Evolutionary conservation across 2,113 vertebrate genomes (phyloP).

Genomic region (Gavialis gangeticus): DNA sequence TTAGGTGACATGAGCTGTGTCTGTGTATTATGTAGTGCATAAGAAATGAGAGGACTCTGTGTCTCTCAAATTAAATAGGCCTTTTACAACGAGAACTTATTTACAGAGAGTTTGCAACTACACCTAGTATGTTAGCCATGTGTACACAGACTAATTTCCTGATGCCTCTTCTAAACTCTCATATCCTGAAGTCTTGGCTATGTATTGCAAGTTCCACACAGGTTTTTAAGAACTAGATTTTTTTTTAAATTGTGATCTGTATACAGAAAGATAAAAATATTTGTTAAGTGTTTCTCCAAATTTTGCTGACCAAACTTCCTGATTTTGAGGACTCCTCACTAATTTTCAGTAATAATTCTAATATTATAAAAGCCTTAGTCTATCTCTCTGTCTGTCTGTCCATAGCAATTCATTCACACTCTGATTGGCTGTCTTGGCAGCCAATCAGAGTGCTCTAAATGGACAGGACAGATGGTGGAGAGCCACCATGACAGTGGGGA

Average conservation of each 20-base stretch:
- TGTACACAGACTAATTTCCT: not conserved
- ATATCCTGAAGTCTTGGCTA: not conserved
- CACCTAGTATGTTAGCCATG: not conserved
- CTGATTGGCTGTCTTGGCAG: no score
- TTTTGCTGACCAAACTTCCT: not conserved
- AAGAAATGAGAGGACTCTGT: not conserved
- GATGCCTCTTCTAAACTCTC: not conserved
- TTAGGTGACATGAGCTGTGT: not conserved
- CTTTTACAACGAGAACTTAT: rapidly evolving
- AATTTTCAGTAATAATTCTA: not conserved
- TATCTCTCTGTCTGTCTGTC: no score
- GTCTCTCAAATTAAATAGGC: not conserved
- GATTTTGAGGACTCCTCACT: not conserved
- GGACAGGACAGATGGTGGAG: no score
- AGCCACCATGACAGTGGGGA: no score
- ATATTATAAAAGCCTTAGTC: no score
- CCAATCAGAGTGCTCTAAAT: no score
- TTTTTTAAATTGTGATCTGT: not conserved
- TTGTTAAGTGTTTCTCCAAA: not conserved
- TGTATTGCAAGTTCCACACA: not conserved
- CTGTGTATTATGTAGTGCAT: not conserved
- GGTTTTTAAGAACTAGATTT: not conserved
- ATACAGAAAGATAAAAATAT: not conserved
- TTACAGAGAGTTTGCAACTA: not conserved
- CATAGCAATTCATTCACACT: no score